Base-by-base conservation (phyloP, 1,140 invertebrate species). In the Drosophila erecta region DNA sequence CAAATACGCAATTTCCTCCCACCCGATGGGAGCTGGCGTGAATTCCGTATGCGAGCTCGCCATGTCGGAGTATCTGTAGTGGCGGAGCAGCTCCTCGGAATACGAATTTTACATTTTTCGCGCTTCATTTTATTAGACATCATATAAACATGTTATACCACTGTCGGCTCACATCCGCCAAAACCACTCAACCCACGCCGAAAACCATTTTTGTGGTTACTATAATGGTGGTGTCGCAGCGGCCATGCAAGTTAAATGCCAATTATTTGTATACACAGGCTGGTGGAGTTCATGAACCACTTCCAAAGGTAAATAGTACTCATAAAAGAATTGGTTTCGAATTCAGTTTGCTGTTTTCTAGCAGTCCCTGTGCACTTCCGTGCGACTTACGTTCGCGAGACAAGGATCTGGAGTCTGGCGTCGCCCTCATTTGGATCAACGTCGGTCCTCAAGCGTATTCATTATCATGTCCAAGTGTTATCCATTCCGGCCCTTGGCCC, bases 391-490 rank as follows among this genome's bases (percentile, higher is more conserved):
- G 17, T 17, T 2, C 1, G 22, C 2, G 14, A 33, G 24, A 17
- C 15, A 11, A 2, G 12, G 41, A 1, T 8, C 17, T 2, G 40
- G 15, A n/a, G n/a, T n/a, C n/a, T n/a, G 17, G 47, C 41, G 38
- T 47, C 22, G 30, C 17, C n/a, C 35, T 41, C 50, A 38, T 38
- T 55, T 40, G 49, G 35, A 50, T 41, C 50, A 49, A 38, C 33
- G 35, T 64, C 20, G 41, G 47, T 37, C 30, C 71, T 71, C 43
- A 76, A 76, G 71, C 66, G 74, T 83, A 84, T 87, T 87, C 89
- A 87, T 87, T 89, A 89, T 89, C 67, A 67, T 89, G 84, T 83
- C 84, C 79, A 89, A 79, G 84, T 87, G 84, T 89, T 87, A 73
- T 83, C 84, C 79, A 79, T 69, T 66, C 56, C 78, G 80, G 53